Conservation (phyloP, 2,888 invertebrate species). For the Torymus aiolomorphi region DNA sequence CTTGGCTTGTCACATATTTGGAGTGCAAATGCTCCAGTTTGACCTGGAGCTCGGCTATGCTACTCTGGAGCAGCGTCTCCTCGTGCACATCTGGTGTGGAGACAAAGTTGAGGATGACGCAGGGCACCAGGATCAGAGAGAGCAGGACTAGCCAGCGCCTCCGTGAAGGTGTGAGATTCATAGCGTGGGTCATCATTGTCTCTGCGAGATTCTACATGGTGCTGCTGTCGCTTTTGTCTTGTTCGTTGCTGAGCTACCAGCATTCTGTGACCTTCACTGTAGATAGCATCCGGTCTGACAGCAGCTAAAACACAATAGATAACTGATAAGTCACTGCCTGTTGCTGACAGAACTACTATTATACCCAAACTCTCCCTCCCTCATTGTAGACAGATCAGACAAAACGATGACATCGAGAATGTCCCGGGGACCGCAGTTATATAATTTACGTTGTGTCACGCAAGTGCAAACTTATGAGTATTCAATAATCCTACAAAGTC, state of each 20-base stretch:
- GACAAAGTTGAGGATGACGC: conserved; percentile 68
- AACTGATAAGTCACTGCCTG: no score
- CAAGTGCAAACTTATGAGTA: no score
- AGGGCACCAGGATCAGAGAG: conserved; percentile 68
- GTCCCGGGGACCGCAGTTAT: no score
- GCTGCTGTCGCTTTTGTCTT: conserved; percentile 2
- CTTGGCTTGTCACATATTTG: conserved; percentile 85
- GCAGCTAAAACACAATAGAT: conserved; percentile 11
- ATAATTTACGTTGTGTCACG: no score
- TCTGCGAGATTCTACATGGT: conserved; percentile 58
- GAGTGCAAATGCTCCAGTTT: conserved; percentile 87
- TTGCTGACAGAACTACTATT: no score
- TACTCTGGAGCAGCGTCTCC: conserved; percentile 69
- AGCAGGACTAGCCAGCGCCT: conserved; percentile 70
- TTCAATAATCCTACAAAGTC: no score
- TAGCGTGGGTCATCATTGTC: conserved; percentile 69
- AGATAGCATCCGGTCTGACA: background rate
- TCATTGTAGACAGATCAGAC: no score
- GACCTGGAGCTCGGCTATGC: conserved; percentile 86
- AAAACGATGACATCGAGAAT: no score
- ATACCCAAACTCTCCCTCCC: no score
- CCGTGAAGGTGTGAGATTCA: conserved; percentile 67
- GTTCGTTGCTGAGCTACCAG: conserved; percentile 17
- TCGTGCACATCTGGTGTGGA: conserved; percentile 69
- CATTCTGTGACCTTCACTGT: conserved; percentile 29